Percentiles rank a stretch among this genome's conserved stretches.
These are phyloP conservation scores for Macaca mulatta DNA, from an alignment of 2,113 vertebrate genomes.

Conservation along the genomic window DNA sequence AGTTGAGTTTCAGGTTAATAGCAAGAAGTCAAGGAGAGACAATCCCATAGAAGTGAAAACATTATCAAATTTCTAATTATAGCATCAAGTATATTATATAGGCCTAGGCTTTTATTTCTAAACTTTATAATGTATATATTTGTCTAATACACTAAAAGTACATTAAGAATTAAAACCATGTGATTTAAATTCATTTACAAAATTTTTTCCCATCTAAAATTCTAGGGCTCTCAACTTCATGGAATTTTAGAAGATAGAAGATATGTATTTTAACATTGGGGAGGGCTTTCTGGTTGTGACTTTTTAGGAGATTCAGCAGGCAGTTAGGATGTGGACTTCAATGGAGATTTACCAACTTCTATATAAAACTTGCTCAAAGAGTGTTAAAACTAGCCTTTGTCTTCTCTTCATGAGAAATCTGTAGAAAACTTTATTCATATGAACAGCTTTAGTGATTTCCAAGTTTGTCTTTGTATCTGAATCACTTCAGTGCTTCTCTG, in stretches of 20 bases:
- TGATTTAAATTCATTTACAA: not conserved
- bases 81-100: not conserved
- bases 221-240: not conserved
- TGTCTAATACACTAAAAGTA: not conserved
- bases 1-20: not conserved
- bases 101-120: not conserved
- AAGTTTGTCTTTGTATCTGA: not conserved
- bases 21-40: not conserved
- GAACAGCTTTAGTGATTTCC: not conserved
- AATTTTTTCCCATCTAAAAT: not conserved
- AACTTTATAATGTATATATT: not conserved
- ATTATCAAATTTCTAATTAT: not conserved
- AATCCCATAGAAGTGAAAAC: not conserved
- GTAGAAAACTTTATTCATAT: not conserved
- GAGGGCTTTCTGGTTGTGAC: not conserved
- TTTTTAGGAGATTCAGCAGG: not conserved
- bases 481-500: slow-evolving; percentile 5
- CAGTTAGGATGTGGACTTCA: not conserved
- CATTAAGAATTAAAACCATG: not conserved
- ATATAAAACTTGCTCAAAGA: not conserved
- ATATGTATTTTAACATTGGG: not conserved
- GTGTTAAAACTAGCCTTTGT: not conserved
- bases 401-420: not conserved
- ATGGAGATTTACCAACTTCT: not conserved
- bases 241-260: not conserved